Conservation (phyloP, 2,797 vertebrate species). For the Tarsius wallacei region DNA sequence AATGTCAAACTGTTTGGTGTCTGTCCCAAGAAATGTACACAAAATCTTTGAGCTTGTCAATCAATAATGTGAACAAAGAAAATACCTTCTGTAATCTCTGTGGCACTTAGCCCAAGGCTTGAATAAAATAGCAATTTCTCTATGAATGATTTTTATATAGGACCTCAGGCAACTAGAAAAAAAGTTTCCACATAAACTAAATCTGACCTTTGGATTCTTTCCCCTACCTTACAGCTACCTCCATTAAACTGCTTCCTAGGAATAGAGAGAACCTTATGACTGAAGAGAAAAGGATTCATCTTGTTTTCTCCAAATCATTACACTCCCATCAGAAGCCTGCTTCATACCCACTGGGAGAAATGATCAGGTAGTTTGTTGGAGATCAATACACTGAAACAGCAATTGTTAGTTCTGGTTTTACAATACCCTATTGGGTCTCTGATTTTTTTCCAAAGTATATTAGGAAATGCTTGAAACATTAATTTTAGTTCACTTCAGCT, state of each 20-base stretch:
- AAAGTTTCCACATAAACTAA: slow-evolving; percentile 46
- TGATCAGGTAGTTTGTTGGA: slow-evolving; percentile 49
- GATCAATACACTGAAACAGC: slow-evolving; percentile 64
- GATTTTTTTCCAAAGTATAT: slow-evolving; percentile 31
- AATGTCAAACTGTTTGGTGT: slow-evolving; percentile 52
- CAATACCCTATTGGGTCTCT: neutral
- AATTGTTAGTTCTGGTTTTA: slow-evolving; percentile 67
- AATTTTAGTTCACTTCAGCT: slow-evolving; percentile 58
- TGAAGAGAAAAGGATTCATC: slow-evolving; percentile 34
- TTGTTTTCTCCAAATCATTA: slow-evolving; percentile 43
- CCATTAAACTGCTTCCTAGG: slow-evolving; percentile 42
- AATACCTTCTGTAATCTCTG: slow-evolving; percentile 57
- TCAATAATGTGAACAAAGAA: slow-evolving; percentile 66
- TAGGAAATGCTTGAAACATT: slow-evolving; percentile 51
- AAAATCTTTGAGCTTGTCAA: slow-evolving; percentile 64
- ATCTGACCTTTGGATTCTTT: slow-evolving; percentile 39
- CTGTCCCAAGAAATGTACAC: slow-evolving; percentile 14
- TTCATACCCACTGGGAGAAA: slow-evolving; percentile 66
- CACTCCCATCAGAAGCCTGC: neutral
- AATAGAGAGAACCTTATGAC: slow-evolving; percentile 51
- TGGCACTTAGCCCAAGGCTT: slow-evolving; percentile 34
- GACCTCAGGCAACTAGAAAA: slow-evolving; percentile 43
- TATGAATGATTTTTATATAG: slow-evolving; percentile 63
- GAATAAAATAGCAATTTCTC: neutral
- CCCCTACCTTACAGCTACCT: neutral